Percentiles rank a stretch among this genome's conserved stretches.
Conservation (phyloP, 2,113 vertebrate species). For the Syrmaticus mikado region DNA sequence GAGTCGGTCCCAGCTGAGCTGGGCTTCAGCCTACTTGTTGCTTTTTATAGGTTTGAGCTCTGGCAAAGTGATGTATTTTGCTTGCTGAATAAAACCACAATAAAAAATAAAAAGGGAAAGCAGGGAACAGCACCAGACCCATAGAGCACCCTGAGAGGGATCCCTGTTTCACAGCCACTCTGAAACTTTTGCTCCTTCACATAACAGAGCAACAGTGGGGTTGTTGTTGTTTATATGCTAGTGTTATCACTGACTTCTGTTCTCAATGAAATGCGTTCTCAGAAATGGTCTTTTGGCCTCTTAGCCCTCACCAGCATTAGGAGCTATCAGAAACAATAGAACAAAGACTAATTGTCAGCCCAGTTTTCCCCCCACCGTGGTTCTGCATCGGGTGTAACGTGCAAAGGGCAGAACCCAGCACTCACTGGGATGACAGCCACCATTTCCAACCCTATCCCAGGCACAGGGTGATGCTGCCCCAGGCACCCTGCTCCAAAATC, state of each 20-base stretch:
- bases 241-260: not conserved
- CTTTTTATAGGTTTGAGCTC: not conserved
- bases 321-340: not conserved
- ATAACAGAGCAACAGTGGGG: not conserved
- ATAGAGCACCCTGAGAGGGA: not conserved
- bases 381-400: rapidly evolving
- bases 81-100: not conserved
- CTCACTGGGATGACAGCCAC: not conserved
- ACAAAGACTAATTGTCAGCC: not conserved
- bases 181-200: not conserved
- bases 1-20: constrained; percentile 1
- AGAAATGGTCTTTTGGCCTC: not conserved
- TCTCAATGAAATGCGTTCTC: not conserved
- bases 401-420: not conserved
- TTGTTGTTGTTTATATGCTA: not conserved
- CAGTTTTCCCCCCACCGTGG: rapidly evolving
- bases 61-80: not conserved
- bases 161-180: not conserved
- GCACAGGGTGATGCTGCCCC: not conserved
- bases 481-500: not conserved
- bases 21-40: not conserved
- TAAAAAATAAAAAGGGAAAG: not conserved
- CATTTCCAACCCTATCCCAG: not conserved
- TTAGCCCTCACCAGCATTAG: not conserved
- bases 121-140: not conserved